Evolutionary conservation across 2,113 vertebrate species (phyloP).

Genomic region (Myrmecobius fasciatus): DNA sequence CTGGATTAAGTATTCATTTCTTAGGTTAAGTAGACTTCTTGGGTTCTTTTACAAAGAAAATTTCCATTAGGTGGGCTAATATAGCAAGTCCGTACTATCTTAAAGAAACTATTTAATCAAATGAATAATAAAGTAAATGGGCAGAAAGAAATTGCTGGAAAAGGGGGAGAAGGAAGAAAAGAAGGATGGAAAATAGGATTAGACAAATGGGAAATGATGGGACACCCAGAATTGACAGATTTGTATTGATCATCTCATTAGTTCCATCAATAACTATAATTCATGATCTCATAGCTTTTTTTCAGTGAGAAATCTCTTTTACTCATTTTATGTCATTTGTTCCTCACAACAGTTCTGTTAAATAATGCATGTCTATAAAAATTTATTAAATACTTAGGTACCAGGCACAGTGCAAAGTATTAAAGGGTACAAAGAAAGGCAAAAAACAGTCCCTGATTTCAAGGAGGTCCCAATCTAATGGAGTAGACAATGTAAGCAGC

Average conservation of each 20-base stretch:
- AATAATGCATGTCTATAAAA: too few relatives aligned
- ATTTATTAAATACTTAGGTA: too few relatives aligned
- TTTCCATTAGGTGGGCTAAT: not conserved
- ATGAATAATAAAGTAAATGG: not conserved
- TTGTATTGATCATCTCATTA: not conserved
- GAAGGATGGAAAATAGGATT: not conserved
- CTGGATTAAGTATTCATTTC: not conserved
- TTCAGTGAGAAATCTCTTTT: not conserved
- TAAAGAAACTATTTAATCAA: not conserved
- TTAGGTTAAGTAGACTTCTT: not conserved
- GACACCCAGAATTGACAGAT: not conserved
- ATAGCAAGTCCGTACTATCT: not conserved
- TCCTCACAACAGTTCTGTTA: too few relatives aligned
- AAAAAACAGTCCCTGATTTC: not conserved
- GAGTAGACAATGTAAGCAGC: too few relatives aligned
- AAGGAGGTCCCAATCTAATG: not conserved
- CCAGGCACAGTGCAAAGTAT: not conserved
- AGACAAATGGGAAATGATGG: too few relatives aligned
- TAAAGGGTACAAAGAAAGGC: not conserved
- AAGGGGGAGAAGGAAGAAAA: not conserved
- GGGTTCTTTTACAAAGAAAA: not conserved
- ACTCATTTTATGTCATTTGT: too few relatives aligned
- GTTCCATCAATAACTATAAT: not conserved
- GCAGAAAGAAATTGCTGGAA: not conserved
- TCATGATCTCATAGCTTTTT: not conserved